Evolutionary conservation across 2,113 vertebrate genomes (phyloP).

Genomic region (Thomomys bottae): DNA sequence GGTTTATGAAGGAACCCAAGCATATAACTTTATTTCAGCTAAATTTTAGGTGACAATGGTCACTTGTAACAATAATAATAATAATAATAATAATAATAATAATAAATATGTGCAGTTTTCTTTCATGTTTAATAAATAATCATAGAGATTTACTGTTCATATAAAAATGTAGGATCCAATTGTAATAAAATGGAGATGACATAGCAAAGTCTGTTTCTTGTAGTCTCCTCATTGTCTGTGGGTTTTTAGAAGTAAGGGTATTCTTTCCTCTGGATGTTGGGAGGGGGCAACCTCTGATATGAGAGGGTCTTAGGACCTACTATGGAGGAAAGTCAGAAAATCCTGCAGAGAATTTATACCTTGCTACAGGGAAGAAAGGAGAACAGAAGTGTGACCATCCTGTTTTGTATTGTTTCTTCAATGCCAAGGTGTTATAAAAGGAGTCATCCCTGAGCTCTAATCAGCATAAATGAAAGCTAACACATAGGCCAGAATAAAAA

Average conservation of each 20-base stretch:
- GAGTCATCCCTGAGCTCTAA: no score
- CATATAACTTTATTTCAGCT: neutral
- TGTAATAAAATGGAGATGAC: neutral
- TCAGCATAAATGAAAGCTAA: neutral
- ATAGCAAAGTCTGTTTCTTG: neutral
- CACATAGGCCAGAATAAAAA: neutral
- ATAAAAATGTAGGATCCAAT: neutral
- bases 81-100: neutral
- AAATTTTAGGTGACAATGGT: no score
- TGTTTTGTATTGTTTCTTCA: neutral
- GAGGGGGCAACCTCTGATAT: neutral
- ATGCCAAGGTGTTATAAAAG: neutral
- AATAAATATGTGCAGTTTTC: neutral
- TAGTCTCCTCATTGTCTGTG: neutral
- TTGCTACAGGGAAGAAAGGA: neutral
- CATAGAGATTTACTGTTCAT: neutral
- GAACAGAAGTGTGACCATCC: fast-evolving
- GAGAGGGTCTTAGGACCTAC: neutral
- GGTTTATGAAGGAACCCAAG: no score
- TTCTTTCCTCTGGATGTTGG: neutral
- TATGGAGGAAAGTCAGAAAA: neutral
- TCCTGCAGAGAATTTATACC: neutral
- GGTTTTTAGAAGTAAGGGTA: neutral
- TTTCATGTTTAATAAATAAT: neutral
- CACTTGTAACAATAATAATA: neutral